Base-by-base conservation (phyloP, 2,113 vertebrate species). In the Rhinolophus ferrumequinum region DNA sequence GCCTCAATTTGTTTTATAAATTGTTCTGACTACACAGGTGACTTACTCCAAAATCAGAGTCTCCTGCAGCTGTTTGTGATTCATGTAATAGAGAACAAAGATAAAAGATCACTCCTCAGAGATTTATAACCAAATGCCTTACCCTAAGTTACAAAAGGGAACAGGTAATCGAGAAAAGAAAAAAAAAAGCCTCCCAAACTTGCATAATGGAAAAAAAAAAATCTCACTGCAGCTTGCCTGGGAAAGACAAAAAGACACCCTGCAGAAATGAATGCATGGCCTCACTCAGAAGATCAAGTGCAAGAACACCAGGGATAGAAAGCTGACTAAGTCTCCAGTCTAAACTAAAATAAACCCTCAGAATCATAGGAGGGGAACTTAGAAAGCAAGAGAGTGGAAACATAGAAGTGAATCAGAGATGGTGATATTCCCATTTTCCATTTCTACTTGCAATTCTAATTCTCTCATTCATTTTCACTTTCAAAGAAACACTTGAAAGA, bases 1-100 rank as follows among this genome's bases (percentile, higher is more conserved):
- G 83, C 77, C 41, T 92, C 93, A 73, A 93, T 96, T 94, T 88
- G 76, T 85, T 96, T 90, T 67, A 92, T 96, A 96, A 97, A 93
- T 90, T 73, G 93, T 88, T 95, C 91, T 94, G 24, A 62, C 82
- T 92, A 64, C 41, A 84, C 16, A 96, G 80, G 92, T 96, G 95
- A 97, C 70, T 76, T 81, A 97, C 60, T 67, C 73, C 70, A 41
- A 93, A 93, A 70, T 41, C 62, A 64, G 21, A 88, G 47, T 69
- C 41, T 90, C 84, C 56, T 85, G 58, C 67, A 93, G 94, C 62
- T 95, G 73, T 41, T 86, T 7, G 5, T 83, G 81, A 96, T 87
- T 97, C 69, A 87, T 66, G 58, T 35, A 38, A 58, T 66, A 75
- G 94, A 77, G 75, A 92, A 94, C 70, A 95, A 92, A 96, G 47